A percentile compares a stretch with the other conserved stretches of the same genome.
Evolutionary conservation across 1,140 invertebrate species (phyloP).

Genomic region (Thalassaphorura encarpata): DNA sequence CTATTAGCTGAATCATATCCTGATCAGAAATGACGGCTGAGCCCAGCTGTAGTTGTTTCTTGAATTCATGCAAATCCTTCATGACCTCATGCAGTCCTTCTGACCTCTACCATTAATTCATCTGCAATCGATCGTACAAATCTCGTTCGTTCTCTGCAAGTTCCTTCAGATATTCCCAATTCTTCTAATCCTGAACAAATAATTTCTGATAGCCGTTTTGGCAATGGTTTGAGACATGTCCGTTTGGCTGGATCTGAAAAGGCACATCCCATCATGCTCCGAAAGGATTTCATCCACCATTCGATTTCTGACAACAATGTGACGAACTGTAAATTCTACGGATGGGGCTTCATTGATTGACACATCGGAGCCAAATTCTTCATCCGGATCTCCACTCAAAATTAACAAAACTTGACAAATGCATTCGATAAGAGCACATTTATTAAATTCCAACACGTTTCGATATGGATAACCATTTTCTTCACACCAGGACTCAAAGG

Average conservation of each 20-base stretch:
- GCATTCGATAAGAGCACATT: slow-evolving; percentile 16
- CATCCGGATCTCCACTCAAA: not conserved
- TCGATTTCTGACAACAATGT: slow-evolving; percentile 11
- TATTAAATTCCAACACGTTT: slow-evolving; percentile 5
- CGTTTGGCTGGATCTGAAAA: not conserved
- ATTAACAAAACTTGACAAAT: slow-evolving; percentile 4
- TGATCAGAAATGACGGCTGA: slow-evolving; percentile 1
- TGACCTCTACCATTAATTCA: slow-evolving; percentile 12
- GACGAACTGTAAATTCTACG: slow-evolving; percentile 24
- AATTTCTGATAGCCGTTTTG: slow-evolving; percentile 1
- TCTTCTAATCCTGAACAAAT: slow-evolving; percentile 12
- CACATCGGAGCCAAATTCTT: not conserved
- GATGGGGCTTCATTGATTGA: slow-evolving; percentile 20
- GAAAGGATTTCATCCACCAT: slow-evolving; percentile 15
- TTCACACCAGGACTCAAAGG: slow-evolving; percentile 22
- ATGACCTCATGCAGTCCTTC: slow-evolving; percentile 12
- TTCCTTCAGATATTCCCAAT: not conserved
- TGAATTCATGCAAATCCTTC: slow-evolving; percentile 13
- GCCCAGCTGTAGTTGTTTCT: not conserved
- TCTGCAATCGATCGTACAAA: slow-evolving; percentile 16
- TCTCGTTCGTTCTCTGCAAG: not conserved
- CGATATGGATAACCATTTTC: slow-evolving; percentile 17
- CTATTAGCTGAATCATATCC: slow-evolving; percentile 4
- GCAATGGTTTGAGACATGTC: slow-evolving; percentile 2
- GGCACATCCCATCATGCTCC: slow-evolving; percentile 5